phyloP scores from a whole-genome alignment of 2,888 invertebrate species.

The Eumacrocentrus americanus region DNA sequence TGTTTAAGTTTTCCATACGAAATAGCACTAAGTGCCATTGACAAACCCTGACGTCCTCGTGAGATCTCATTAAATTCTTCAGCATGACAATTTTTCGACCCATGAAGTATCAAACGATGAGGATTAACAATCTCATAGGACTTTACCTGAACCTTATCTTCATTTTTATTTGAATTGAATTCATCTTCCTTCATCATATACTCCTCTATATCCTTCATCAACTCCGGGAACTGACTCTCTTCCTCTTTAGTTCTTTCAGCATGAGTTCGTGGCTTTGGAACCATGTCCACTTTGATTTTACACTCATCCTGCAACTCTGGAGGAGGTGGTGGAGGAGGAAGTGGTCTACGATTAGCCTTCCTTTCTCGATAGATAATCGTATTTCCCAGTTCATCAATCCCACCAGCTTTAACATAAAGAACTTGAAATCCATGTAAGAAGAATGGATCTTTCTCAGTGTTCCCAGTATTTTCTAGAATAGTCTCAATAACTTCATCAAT shows the following conservation, averaged over 20 bases:
- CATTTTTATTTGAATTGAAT: constrained; percentile 27
- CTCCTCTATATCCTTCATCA: constrained; percentile 43
- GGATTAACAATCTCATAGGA: constrained; percentile 44
- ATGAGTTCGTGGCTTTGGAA: constrained; percentile 41
- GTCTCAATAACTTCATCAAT: constrained; percentile 49
- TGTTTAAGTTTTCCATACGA: constrained; percentile 44
- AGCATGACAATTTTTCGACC: constrained; percentile 44
- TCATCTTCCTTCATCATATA: constrained; percentile 46
- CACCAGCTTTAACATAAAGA: constrained; percentile 51
- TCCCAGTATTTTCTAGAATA: constrained; percentile 50
- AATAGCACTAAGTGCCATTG: constrained; percentile 45
- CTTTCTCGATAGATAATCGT: constrained; percentile 52
- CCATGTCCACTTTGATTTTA: constrained; percentile 38
- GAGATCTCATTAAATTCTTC: constrained; percentile 34
- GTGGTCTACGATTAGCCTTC: constrained; percentile 49
- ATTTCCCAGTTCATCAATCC: constrained; percentile 40
- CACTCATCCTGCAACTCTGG: constrained; percentile 25
- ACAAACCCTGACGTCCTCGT: constrained; percentile 50
- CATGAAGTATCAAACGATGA: constrained; percentile 48
- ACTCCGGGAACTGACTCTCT: constrained; percentile 47
- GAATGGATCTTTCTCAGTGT: constrained; percentile 51
- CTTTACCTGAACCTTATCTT: constrained; percentile 31
- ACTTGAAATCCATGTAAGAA: constrained; percentile 50
- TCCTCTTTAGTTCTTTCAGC: constrained; percentile 33
- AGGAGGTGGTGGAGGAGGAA: constrained; percentile 18